Evolutionary conservation across 2,888 invertebrate species (phyloP).

Genomic region (Ptilodon capucinus): DNA sequence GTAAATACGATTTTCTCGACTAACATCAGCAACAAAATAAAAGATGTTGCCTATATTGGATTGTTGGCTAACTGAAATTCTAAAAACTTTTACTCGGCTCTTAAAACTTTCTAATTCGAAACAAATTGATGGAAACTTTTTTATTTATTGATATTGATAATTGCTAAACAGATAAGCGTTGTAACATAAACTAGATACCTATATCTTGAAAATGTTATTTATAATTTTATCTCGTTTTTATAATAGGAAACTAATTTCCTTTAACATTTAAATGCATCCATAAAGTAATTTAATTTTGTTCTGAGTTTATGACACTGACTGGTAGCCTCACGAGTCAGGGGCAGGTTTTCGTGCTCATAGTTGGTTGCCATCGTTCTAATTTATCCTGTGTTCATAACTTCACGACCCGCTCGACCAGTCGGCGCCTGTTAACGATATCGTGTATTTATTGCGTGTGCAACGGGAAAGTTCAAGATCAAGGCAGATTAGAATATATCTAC

Average conservation of each 20-base stretch:
- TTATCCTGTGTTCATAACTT: slow-evolving; percentile 25
- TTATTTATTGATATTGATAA: slow-evolving; percentile 34
- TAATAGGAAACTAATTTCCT: not conserved
- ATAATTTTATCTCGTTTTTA: not conserved
- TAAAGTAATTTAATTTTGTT: too few species aligned
- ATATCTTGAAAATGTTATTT: too few species aligned
- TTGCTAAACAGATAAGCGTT: slow-evolving; percentile 27
- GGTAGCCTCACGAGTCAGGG: too few species aligned
- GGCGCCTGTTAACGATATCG: slow-evolving; percentile 49
- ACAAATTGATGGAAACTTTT: slow-evolving; percentile 38
- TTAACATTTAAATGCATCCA: slow-evolving; percentile 2
- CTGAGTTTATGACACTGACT: slow-evolving; percentile 11
- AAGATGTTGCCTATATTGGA: slow-evolving; percentile 25
- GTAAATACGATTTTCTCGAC: slow-evolving; percentile 36
- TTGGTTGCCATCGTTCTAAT: slow-evolving; percentile 6
- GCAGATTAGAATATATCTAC: slow-evolving; percentile 16
- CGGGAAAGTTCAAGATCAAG: slow-evolving; percentile 22
- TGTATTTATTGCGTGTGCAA: slow-evolving; percentile 47
- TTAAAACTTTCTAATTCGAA: slow-evolving; percentile 39
- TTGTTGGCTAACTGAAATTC: slow-evolving; percentile 22
- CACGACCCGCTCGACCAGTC: slow-evolving; percentile 27
- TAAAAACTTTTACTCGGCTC: slow-evolving; percentile 37
- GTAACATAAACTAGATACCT: slow-evolving; percentile 9
- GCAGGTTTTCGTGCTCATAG: too few species aligned
- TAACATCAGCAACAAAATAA: slow-evolving; percentile 36